A percentile compares a stretch with the other conserved stretches of the same genome.
Conservation (phyloP, 2,113 vertebrate species). For the Sigmodon hispidus region DNA sequence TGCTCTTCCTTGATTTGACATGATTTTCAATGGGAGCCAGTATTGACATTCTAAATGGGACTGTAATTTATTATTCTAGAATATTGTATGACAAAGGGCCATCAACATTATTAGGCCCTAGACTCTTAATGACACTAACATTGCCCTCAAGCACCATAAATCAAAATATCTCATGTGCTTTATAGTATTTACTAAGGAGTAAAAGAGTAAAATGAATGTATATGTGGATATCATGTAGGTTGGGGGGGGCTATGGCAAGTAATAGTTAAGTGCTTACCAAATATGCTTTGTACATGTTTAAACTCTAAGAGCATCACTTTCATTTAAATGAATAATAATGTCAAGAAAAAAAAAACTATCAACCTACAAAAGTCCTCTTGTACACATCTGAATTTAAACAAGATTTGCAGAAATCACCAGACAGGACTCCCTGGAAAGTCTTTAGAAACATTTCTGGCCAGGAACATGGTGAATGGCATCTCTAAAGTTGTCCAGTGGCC, state of each 20-base stretch:
- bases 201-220: neutral
- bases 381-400: neutral
- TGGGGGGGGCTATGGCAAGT: neutral
- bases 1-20: neutral
- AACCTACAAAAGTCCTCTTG: neutral
- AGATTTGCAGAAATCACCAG: neutral
- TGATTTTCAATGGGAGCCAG: neutral
- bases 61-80: neutral
- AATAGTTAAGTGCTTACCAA: neutral
- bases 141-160: neutral
- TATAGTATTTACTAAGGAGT: neutral
- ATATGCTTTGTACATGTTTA: slow-evolving; percentile 8
- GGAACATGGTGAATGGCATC: neutral
- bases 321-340: neutral
- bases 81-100: neutral
- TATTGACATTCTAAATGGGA: neutral
- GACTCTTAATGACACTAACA: neutral
- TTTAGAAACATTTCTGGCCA: neutral
- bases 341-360: slow-evolving; percentile 19
- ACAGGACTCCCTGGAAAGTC: neutral
- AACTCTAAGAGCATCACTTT: neutral
- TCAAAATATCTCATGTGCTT: slow-evolving; percentile 8
- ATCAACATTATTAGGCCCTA: neutral
- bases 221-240: neutral
- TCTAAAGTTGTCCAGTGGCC: neutral